Evolutionary conservation across 2,888 invertebrate species (phyloP), one percentile per base, ranked within the genome.

Genomic region (Trachelus iudaicus): DNA sequence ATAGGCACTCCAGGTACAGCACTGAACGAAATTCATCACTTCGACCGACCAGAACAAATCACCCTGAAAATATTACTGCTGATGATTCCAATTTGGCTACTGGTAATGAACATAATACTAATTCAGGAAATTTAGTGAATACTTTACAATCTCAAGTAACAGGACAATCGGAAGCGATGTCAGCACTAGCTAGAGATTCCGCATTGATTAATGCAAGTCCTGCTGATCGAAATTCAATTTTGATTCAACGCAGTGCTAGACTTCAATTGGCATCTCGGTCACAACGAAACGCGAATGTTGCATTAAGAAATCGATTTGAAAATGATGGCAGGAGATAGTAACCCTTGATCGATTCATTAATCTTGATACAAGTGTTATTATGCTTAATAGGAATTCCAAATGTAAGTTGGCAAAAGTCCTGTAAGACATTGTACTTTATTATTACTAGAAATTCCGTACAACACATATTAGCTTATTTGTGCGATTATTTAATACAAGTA

Each of bases 211-310:
- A 56, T 56, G 12, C 31, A 69, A 69, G 15, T 11, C 37, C 23
- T 23, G 73, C 15, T 71, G 69, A 11, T 15, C 34, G 30, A 34
- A 75, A 3, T 34, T 76, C 75, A 11, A 76, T 75, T 73, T 68
- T 75, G 40, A 37, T 78, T 37, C 78, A 75, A 11, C 37, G 76
- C 9, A 75, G 75, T 68, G 75, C 73, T 15, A 75, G 73, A 23
- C 75, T 78, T 30, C 78, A 78, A 30, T 31, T 78, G 4, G 75
- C 78, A n/a, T 73, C 78, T 13, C 75, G 78, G 12, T 78, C 78
- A 3, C 78, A 78, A 34, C 75, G 78, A 78, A 78, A 76, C 68
- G 40, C 37, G 15, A 75, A 75, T 56, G 76, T 73, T n/a, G 71
- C 75, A 75, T 68, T 75, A 33, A 69, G 78, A 4, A 78, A 75